Conservation (phyloP, 2,113 vertebrate species). For the Neopipo cinnamomea region DNA sequence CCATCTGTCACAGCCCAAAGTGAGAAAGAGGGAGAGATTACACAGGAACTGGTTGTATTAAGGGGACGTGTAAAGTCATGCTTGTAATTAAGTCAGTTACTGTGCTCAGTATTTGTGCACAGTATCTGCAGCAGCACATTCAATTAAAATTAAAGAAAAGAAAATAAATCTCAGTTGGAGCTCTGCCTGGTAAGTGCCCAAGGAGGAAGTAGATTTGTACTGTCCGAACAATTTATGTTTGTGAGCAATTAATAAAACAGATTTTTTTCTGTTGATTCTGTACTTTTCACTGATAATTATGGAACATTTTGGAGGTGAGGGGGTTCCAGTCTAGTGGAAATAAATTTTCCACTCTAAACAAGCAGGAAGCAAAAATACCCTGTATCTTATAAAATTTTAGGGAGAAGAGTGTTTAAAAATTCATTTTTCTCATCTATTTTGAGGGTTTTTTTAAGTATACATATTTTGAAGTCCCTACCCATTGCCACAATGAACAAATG, state of each 20-base stretch:
- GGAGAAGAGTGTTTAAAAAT: conserved; percentile 25
- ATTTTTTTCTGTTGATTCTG: conserved; percentile 47
- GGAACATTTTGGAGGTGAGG: neutral
- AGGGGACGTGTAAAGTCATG: neutral
- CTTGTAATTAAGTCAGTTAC: neutral
- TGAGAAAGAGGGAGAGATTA: neutral
- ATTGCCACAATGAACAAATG: neutral
- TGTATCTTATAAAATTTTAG: neutral
- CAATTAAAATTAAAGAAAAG: conserved; percentile 48
- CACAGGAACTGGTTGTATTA: neutral
- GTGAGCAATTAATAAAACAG: conserved; percentile 21
- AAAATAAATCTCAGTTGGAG: conserved; percentile 42
- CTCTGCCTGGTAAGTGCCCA: neutral
- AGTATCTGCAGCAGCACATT: neutral
- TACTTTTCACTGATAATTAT: conserved; percentile 4
- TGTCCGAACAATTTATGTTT: conserved; percentile 10
- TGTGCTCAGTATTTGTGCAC: neutral
- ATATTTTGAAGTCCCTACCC: neutral
- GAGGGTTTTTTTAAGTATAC: neutral
- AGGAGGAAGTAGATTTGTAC: conserved; percentile 20
- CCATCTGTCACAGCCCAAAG: neutral
- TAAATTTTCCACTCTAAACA: conserved; percentile 9
- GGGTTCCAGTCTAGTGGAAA: neutral
- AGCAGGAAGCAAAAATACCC: conserved; percentile 17
- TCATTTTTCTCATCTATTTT: conserved; percentile 8